Evolutionary conservation across 2,888 invertebrate genomes (phyloP).

Genomic region (Andrena minutula): DNA sequence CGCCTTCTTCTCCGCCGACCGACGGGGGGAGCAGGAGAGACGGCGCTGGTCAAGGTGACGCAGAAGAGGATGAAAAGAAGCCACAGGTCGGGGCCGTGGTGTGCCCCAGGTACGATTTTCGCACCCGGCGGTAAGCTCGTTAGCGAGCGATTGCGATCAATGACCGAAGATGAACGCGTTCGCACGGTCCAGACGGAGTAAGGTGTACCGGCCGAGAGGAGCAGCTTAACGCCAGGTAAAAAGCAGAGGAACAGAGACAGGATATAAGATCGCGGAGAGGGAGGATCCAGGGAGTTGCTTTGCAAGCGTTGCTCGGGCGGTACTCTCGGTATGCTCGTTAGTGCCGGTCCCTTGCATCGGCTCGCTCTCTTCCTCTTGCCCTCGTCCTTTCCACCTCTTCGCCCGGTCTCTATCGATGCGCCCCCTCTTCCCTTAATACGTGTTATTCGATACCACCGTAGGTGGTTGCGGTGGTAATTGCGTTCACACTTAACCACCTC

Average conservation of each 20-base stretch:
- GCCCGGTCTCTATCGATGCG: constrained; percentile 33
- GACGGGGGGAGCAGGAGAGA: constrained; percentile 39
- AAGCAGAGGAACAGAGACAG: constrained; percentile 46
- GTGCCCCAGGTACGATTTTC: constrained; percentile 79
- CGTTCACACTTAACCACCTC: constrained; percentile 81
- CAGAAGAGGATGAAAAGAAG: constrained; percentile 45
- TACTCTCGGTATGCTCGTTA: constrained; percentile 77
- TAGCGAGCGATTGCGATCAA: constrained; percentile 83
- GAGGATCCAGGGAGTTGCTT: constrained; percentile 64
- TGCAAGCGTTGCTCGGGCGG: constrained; percentile 67
- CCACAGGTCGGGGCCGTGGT: constrained; percentile 56
- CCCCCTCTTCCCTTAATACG: constrained; percentile 74
- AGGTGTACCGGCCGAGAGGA: constrained; percentile 43
- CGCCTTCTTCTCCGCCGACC: constrained; percentile 30
- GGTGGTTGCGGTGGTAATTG: constrained; percentile 82
- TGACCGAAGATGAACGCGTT: constrained; percentile 84
- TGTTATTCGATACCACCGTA: constrained; percentile 82
- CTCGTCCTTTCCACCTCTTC: constrained; percentile 32
- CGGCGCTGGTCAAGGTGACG: constrained; percentile 21
- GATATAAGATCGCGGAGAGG: constrained; percentile 6
- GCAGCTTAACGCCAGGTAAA: constrained; percentile 16
- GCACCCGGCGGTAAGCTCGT: constrained; percentile 82
- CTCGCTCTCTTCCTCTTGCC: too few species aligned
- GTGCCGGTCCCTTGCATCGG: constrained; percentile 67
- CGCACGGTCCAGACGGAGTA: constrained; percentile 70